Evolutionary conservation across 2,888 invertebrate genomes (phyloP), one percentile per base, ranked within the genome.

Genomic region (Xylophagus ater): DNA sequence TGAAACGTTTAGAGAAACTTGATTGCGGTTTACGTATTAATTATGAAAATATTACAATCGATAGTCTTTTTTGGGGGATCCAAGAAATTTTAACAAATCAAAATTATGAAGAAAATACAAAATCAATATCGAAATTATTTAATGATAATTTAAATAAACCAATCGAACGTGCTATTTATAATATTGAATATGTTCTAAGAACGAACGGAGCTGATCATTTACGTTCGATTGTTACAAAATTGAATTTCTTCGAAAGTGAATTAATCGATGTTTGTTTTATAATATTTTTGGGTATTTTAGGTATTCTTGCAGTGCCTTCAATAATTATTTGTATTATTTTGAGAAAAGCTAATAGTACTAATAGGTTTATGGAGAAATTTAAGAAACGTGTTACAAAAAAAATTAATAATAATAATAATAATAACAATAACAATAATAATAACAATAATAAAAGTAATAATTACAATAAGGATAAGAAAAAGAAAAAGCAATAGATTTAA

Each of bases 21-120:
- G 71, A 69, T 4, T 63, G 60, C 34, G 67, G 64, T 1, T 42
- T 64, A 13, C 53, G 54, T 9, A 40, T 70, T 8, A 51, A 51
- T 13, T 62, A 65, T 35, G 55, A 62, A 5, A 53, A 58, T 7
- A 46, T 71, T 12, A 61, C 58, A 13, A 65, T 65, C 42, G 62
- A 64, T 40, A 54, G 52, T 13, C 44, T 71, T 17, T 47, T 57
- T 1, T 47, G 55, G 21, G 60, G 62, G 12, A 58, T 71, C 24
- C 50, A 60, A 10, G 54, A 60, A 42, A 48, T 69, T 3, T 47
- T 66, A 3, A 48, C 50, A 2, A 62, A 71, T 41, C 46, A 51
- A 4, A 59, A 48, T 40, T 58, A 59, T 34, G 37, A 42, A 1
- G 35, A 48, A 8, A 48, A 56, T 13, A 46, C 57, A 12, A 39